Conservation (phyloP, 2,113 vertebrate species). For the Nerophis lumbriciformis region DNA sequence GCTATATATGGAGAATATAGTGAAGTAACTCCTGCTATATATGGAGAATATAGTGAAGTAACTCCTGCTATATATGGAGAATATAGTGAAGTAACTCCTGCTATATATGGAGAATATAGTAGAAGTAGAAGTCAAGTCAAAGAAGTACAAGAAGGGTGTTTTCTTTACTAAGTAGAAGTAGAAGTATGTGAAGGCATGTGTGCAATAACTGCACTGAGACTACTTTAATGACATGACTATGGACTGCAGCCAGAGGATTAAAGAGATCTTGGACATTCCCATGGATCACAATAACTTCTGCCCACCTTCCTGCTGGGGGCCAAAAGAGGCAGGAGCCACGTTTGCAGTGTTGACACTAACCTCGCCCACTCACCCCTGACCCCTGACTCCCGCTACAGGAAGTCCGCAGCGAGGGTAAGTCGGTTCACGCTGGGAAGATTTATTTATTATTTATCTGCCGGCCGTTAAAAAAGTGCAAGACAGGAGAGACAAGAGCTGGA, state of each 20-base stretch:
- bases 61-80: too few relatives aligned
- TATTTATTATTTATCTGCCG: constrained; percentile 48
- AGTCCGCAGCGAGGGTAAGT: constrained; percentile 54
- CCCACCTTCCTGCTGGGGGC: constrained; percentile 45
- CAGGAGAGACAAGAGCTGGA: constrained; percentile 44
- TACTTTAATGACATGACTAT: constrained; percentile 16
- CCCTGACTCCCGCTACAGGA: constrained; percentile 57
- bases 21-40: too few relatives aligned
- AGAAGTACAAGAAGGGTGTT: too few relatives aligned
- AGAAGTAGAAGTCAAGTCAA: too few relatives aligned
- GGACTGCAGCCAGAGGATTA: constrained; percentile 37
- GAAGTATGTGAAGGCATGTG: background rate
- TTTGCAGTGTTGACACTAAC: constrained; percentile 46
- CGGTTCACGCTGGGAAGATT: constrained; percentile 46
- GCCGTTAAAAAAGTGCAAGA: constrained; percentile 39
- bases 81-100: too few relatives aligned
- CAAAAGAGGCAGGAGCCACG: constrained; percentile 41
- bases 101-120: too few relatives aligned
- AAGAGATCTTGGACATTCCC: constrained; percentile 54
- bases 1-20: too few relatives aligned
- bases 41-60: too few relatives aligned
- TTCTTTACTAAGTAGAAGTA: background rate
- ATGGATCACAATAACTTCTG: constrained; percentile 51
- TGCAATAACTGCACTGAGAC: constrained; percentile 26
- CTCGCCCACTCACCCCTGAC: constrained; percentile 53